Percentiles rank a stretch among this genome's conserved stretches.
Conservation (phyloP, 1,140 invertebrate genomes). For the Papilio aristodemus region DNA sequence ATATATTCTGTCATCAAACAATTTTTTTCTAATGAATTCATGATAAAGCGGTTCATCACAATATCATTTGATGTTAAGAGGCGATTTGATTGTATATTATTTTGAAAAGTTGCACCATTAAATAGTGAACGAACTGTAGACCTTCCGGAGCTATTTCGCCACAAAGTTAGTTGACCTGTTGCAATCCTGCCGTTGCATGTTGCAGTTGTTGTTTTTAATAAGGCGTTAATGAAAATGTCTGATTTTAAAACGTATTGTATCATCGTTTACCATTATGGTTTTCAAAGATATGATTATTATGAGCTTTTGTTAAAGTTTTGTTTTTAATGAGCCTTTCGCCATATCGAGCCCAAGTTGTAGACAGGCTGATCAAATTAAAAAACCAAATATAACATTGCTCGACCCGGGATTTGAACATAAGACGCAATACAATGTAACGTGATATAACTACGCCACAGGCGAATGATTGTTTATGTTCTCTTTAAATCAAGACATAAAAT, state of each 20-base stretch:
- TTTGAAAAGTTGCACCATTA: constrained; percentile 32
- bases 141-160: constrained; percentile 66
- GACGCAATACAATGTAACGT: no score
- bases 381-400: no score
- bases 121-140: constrained; percentile 47
- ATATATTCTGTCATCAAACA: no score
- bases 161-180: constrained; percentile 67
- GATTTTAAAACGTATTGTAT: background rate
- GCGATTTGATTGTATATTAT: background rate
- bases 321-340: no score
- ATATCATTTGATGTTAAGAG: background rate
- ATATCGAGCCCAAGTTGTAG: no score
- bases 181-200: constrained; percentile 45
- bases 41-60: no score
- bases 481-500: no score
- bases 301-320: background rate
- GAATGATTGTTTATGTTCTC: no score
- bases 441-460: no score
- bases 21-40: no score
- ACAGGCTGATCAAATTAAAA: no score
- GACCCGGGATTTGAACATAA: no score
- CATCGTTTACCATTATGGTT: background rate
- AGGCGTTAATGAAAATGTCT: constrained; percentile 11
- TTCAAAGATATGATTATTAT: background rate
- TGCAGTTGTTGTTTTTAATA: constrained; percentile 21